Percentiles rank a stretch among this genome's conserved stretches.
phyloP scores from a whole-genome alignment of 2,113 vertebrate species.

The Labeo rohita region DNA sequence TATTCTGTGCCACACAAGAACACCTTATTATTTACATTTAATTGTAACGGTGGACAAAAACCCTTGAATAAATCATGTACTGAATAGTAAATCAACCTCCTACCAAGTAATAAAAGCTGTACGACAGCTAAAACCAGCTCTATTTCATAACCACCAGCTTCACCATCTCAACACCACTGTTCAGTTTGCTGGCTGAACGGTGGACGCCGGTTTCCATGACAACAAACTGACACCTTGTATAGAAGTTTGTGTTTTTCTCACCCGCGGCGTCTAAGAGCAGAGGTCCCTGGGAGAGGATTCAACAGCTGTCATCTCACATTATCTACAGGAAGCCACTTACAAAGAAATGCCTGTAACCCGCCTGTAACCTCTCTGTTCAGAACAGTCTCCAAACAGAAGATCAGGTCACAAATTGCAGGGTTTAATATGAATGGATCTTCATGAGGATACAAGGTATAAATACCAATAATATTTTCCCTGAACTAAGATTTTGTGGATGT shows the following conservation, averaged over 20 bases:
- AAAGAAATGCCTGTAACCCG: constrained; percentile 8
- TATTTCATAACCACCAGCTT: not conserved
- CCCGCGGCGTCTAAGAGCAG: constrained; percentile 10
- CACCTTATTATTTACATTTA: not conserved
- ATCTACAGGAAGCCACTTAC: constrained; percentile 2
- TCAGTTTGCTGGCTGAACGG: not conserved
- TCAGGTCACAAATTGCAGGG: not conserved
- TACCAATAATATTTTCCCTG: not conserved
- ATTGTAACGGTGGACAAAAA: not conserved
- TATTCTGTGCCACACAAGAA: not conserved
- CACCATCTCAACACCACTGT: not conserved
- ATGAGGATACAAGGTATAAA: not conserved
- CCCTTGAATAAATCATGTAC: not conserved
- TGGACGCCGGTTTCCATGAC: constrained; percentile 42
- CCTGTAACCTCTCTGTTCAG: not conserved
- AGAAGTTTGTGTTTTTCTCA: constrained; percentile 25
- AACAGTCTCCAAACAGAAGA: not conserved
- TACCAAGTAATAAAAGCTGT: not conserved
- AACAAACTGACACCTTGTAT: constrained; percentile 38
- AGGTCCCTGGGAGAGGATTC: constrained; percentile 22
- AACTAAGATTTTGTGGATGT: not conserved
- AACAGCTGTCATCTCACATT: constrained; percentile 9
- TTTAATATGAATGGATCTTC: not conserved
- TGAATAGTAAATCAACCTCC: not conserved
- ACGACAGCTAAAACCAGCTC: not conserved